Conservation (phyloP, 2,797 vertebrate species). For the Pantherophis alleghaniensis region DNA sequence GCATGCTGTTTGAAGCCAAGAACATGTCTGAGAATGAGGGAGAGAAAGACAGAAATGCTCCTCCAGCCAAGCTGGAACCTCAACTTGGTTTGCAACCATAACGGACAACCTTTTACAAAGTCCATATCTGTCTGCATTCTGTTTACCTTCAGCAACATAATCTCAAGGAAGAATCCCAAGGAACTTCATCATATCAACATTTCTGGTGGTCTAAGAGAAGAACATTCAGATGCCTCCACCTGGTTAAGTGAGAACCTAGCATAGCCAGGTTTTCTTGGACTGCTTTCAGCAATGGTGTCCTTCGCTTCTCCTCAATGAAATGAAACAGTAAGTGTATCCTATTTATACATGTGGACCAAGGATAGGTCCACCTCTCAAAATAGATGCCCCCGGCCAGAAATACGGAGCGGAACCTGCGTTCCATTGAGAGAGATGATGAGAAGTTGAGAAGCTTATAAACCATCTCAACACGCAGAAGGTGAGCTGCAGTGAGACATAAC, state of each 20-base stretch:
- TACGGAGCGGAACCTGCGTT: constrained; percentile 11
- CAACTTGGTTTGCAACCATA: constrained; percentile 60
- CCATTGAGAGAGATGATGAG: constrained; percentile 40
- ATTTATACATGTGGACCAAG: constrained; percentile 60
- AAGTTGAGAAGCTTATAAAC: constrained; percentile 42
- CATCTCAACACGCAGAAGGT: constrained; percentile 52
- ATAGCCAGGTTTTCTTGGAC: constrained; percentile 44
- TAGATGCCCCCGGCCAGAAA: constrained; percentile 49
- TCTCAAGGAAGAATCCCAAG: background rate
- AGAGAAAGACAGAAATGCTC: constrained; percentile 20
- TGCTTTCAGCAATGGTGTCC: constrained; percentile 47
- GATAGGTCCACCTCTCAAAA: constrained; percentile 50
- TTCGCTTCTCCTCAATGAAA: constrained; percentile 41
- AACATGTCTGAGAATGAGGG: background rate
- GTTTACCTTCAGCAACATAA: constrained; percentile 37
- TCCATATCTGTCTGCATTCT: constrained; percentile 35
- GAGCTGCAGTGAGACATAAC: background rate
- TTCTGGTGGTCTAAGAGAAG: background rate
- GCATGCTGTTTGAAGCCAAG: background rate
- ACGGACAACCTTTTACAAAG: constrained; percentile 48
- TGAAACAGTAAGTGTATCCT: constrained; percentile 66
- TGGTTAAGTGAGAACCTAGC: constrained; percentile 23
- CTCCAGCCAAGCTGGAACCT: constrained; percentile 41
- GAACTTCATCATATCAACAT: background rate
- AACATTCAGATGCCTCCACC: constrained; percentile 7